These are phyloP conservation scores for Porites evermanni DNA, from an alignment of 92 coral and sea anemone species.

Conservation along the genomic window DNA sequence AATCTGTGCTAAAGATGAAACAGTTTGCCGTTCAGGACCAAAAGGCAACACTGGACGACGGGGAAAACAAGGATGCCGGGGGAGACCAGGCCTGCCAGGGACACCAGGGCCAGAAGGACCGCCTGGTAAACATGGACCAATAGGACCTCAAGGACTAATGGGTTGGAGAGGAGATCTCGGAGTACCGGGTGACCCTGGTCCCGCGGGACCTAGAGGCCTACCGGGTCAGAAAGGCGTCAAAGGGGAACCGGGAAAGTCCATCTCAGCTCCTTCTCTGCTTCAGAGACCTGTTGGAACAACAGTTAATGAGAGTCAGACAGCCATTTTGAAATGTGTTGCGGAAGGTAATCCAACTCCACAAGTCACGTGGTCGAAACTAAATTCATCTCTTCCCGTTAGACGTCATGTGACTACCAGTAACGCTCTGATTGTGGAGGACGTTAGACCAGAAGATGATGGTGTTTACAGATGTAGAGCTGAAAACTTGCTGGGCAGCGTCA, in stretches of 20 bases:
- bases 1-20: conserved; percentile 56
- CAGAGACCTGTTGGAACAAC: conserved; percentile 42
- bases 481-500: too few species aligned
- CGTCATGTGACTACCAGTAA: too few species aligned
- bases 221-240: conserved; percentile 53
- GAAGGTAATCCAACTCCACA: conserved; percentile 67
- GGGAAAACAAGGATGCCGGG: conserved; percentile 51
- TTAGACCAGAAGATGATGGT: too few species aligned
- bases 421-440: too few species aligned
- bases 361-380: too few species aligned
- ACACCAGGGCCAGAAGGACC: conserved; percentile 50
- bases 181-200: conserved; percentile 50
- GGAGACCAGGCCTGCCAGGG: conserved; percentile 52
- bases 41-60: conserved; percentile 55
- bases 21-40: conserved; percentile 56
- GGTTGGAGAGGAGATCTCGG: conserved; percentile 53
- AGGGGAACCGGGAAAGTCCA: conserved; percentile 58
- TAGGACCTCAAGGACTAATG: conserved; percentile 46
- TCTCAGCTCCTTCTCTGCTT: conserved; percentile 60
- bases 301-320: conserved; percentile 58
- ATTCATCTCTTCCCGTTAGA: too few species aligned
- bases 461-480: too few species aligned
- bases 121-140: conserved; percentile 67
- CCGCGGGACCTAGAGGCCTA: conserved; percentile 59
- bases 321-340: conserved; percentile 51